phyloP scores from a whole-genome alignment of 2,113 vertebrate genomes.

The Turdus rufiventris region DNA sequence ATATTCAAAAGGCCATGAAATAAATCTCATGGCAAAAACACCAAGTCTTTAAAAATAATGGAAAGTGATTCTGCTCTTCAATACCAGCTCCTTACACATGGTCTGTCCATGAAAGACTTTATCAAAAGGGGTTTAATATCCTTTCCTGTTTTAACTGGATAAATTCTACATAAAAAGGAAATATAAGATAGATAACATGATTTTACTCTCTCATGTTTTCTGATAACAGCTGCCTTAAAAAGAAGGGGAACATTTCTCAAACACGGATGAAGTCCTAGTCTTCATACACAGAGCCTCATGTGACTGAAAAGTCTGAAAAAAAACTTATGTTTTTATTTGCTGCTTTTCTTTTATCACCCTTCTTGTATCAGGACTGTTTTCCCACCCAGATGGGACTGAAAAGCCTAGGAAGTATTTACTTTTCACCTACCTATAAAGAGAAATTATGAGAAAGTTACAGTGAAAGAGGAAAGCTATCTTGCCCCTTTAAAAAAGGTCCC shows the following conservation, averaged over 20 bases:
- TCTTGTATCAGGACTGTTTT: background rate
- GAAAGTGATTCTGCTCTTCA: background rate
- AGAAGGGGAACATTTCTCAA: background rate
- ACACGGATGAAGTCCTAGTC: background rate
- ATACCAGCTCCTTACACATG: background rate
- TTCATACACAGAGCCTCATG: background rate
- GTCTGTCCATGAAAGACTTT: background rate
- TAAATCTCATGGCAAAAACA: background rate
- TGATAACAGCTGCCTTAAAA: background rate
- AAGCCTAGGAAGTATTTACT: background rate
- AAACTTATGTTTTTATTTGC: background rate
- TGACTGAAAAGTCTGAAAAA: background rate
- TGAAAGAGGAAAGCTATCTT: background rate
- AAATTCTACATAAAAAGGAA: background rate
- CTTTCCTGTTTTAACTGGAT: background rate
- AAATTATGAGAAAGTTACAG: background rate
- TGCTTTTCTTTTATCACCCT: background rate
- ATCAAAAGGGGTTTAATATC: background rate
- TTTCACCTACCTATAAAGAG: background rate
- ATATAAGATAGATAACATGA: rapidly evolving
- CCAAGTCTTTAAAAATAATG: background rate
- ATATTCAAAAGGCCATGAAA: background rate
- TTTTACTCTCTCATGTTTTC: background rate
- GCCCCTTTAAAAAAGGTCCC: background rate
- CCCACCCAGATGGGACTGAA: background rate